A percentile compares a stretch with the other conserved stretches of the same genome.
These are phyloP conservation scores for Characodon lateralis DNA, from an alignment of 2,797 vertebrate species.

Conservation along the genomic window DNA sequence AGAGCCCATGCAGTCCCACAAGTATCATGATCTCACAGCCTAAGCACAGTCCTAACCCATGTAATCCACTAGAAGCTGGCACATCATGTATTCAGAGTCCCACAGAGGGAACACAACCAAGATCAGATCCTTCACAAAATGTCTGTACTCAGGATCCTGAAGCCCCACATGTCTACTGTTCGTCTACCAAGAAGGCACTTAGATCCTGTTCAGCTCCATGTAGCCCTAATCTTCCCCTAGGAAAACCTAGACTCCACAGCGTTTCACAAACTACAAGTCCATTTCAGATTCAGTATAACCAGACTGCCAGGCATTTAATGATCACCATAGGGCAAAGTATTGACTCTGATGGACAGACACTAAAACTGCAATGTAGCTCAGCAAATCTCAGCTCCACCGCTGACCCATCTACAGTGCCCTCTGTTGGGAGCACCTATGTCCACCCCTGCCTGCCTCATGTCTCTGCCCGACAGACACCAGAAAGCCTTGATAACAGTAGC, in stretches of 20 bases:
- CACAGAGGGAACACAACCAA: constrained; percentile 26
- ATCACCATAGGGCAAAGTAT: constrained; percentile 9
- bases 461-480: constrained; percentile 45
- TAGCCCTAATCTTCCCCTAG: constrained; percentile 52
- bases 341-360: constrained; percentile 47
- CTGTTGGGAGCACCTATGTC: constrained; percentile 7
- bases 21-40: constrained; percentile 1
- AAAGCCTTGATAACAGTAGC: constrained; percentile 64
- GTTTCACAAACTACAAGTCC: constrained; percentile 61
- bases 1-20: constrained; percentile 4
- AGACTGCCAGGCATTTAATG: not conserved
- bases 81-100: constrained; percentile 27
- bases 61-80: constrained; percentile 20
- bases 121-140: constrained; percentile 28
- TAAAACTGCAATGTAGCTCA: constrained; percentile 60
- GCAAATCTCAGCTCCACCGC: not conserved
- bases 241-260: constrained; percentile 34
- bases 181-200: not conserved
- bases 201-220: constrained; percentile 62
- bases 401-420: constrained; percentile 8
- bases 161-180: constrained; percentile 12
- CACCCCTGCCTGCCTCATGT: not conserved
- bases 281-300: constrained; percentile 6
- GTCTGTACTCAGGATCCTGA: constrained; percentile 60
- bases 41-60: constrained; percentile 11